These are phyloP conservation scores for Ooceraea biroi DNA, from an alignment of 1,140 invertebrate genomes.

Conservation along the genomic window DNA sequence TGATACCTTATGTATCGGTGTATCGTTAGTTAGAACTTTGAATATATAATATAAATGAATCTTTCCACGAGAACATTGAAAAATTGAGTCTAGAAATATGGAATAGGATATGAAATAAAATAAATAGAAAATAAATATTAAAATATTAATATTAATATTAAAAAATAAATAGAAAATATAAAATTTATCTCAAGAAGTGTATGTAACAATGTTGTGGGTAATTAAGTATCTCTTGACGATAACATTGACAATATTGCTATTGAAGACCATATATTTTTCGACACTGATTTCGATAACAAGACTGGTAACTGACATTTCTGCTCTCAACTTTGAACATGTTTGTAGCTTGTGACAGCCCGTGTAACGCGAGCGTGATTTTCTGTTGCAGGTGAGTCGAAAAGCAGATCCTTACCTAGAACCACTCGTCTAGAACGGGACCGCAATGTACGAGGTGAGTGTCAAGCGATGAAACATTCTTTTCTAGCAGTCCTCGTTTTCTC, in stretches of 20 bases:
- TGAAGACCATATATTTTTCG: too few species aligned
- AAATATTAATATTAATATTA: too few species aligned
- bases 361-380: constrained; percentile 52
- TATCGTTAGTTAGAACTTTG: too few species aligned
- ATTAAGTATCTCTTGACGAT: background rate
- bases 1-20: too few species aligned
- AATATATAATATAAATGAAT: background rate
- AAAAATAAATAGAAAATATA: background rate
- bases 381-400: constrained; percentile 84
- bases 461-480: background rate
- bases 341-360: background rate
- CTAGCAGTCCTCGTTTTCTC: background rate
- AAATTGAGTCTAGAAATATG: background rate
- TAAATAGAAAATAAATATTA: too few species aligned
- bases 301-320: background rate
- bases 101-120: too few species aligned
- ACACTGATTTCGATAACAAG: background rate
- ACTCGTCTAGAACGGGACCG: constrained; percentile 68
- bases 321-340: background rate
- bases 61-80: background rate
- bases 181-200: background rate
- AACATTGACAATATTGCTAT: background rate
- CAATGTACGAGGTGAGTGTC: constrained; percentile 76
- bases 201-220: background rate
- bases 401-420: constrained; percentile 74